phyloP scores from a whole-genome alignment of 53 echinoderm and acorn worm species.

The Hippasteria phrygiana region DNA sequence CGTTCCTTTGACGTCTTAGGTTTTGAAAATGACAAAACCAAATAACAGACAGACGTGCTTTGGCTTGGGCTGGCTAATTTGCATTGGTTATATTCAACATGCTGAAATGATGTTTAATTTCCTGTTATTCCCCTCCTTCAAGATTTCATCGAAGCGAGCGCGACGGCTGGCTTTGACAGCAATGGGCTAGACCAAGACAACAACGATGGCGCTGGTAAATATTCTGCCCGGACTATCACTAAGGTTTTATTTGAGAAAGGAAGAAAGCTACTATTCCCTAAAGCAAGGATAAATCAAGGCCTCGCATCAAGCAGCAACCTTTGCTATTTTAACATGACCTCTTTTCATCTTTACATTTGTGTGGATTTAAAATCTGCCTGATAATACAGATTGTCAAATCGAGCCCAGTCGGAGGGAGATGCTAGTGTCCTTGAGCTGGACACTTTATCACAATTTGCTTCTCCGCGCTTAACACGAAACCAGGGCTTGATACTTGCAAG shows the following conservation, averaged over 20 bases:
- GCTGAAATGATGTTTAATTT: conserved; percentile 11
- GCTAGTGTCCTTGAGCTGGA: too few relatives aligned
- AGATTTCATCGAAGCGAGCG: conserved; percentile 81
- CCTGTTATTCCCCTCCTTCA: background rate
- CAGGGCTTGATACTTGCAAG: too few relatives aligned
- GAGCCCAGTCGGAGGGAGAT: too few relatives aligned
- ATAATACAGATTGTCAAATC: too few relatives aligned
- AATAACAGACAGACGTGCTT: background rate
- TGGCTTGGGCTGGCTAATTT: background rate
- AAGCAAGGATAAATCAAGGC: too few relatives aligned
- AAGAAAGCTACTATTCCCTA: background rate
- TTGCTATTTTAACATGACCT: background rate
- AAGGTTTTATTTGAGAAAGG: background rate
- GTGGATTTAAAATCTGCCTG: too few relatives aligned
- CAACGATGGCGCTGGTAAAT: conserved; percentile 70
- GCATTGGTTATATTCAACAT: background rate
- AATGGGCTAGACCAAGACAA: conserved; percentile 44
- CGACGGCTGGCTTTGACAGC: conserved; percentile 66
- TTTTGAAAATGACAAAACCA: background rate
- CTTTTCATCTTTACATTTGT: background rate
- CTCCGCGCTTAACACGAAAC: too few relatives aligned
- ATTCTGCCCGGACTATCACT: too few relatives aligned
- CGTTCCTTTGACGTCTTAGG: too few relatives aligned
- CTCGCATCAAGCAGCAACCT: background rate
- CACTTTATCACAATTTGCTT: too few relatives aligned